phyloP scores from a whole-genome alignment of 2,113 vertebrate species.

The Etheostoma cragini region DNA sequence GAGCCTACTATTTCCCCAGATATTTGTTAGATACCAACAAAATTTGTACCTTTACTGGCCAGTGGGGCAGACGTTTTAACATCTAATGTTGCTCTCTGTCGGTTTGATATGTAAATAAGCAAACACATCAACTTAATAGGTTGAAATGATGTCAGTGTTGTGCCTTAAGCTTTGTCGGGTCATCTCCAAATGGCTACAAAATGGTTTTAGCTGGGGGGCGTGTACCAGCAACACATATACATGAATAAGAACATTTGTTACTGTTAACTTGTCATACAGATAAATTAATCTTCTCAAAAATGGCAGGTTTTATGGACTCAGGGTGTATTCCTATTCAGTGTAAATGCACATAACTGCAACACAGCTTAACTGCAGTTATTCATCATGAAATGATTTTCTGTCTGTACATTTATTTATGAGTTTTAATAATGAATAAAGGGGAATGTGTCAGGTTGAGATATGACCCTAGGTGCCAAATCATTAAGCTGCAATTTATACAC shows the following conservation, averaged over 20 bases:
- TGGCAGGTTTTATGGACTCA: conserved; percentile 36
- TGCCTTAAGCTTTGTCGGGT: not conserved
- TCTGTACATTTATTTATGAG: conserved; percentile 67
- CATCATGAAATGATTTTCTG: conserved; percentile 64
- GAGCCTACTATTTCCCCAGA: not conserved
- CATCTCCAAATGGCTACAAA: no score
- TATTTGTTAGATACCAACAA: not conserved
- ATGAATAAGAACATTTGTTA: conserved; percentile 39
- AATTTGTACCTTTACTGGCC: not conserved
- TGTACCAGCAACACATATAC: conserved; percentile 11
- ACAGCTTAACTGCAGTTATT: conserved; percentile 64
- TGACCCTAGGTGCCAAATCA: conserved; percentile 41
- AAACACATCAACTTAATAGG: not conserved
- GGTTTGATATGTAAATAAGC: not conserved
- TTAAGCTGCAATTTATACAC: conserved; percentile 49
- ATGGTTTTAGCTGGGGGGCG: not conserved
- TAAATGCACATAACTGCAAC: conserved; percentile 42
- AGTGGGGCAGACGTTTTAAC: not conserved
- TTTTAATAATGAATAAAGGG: conserved; percentile 76
- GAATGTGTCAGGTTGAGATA: conserved; percentile 61
- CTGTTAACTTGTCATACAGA: conserved; percentile 50
- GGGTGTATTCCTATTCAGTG: conserved; percentile 13
- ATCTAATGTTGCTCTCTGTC: not conserved
- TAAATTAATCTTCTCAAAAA: conserved; percentile 43
- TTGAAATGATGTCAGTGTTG: not conserved